Evolutionary conservation across 2,797 vertebrate species (phyloP).

Genomic region (Pseudochirops cupreus): DNA sequence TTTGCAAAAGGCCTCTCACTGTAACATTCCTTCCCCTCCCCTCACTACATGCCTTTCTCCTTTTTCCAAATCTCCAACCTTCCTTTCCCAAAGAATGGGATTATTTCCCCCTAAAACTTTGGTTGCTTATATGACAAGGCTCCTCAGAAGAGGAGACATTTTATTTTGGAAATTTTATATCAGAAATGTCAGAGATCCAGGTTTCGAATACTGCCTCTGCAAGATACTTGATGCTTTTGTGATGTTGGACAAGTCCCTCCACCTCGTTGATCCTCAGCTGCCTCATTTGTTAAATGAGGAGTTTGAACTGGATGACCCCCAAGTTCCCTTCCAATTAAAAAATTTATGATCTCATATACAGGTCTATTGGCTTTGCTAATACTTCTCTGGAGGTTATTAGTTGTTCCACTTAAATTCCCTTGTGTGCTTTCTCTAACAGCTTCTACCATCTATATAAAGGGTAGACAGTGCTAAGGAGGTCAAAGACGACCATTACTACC

Average conservation of each 20-base stretch:
- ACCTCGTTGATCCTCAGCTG: background rate
- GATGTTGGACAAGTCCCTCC: background rate
- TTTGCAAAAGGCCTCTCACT: background rate
- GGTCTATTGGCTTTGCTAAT: background rate
- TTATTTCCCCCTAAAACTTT: background rate
- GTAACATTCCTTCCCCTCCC: background rate
- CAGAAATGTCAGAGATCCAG: background rate
- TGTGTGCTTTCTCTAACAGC: background rate
- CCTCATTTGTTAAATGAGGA: background rate
- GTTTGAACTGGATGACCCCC: background rate
- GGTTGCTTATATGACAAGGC: background rate
- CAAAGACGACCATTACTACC: background rate
- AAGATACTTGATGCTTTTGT: background rate
- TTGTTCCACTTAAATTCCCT: slow-evolving; percentile 42
- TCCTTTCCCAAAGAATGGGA: background rate
- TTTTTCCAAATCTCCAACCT: background rate
- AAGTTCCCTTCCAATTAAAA: background rate
- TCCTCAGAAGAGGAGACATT: background rate
- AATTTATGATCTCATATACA: background rate
- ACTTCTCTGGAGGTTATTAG: slow-evolving; percentile 27
- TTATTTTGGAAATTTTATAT: background rate
- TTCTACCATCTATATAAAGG: slow-evolving; percentile 12
- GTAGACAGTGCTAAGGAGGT: background rate
- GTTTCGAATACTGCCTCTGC: background rate
- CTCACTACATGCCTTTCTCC: background rate